Conservation (phyloP, 30 jellyfish, hydroid and myxozoan species). For the Sanderia malayensis region DNA sequence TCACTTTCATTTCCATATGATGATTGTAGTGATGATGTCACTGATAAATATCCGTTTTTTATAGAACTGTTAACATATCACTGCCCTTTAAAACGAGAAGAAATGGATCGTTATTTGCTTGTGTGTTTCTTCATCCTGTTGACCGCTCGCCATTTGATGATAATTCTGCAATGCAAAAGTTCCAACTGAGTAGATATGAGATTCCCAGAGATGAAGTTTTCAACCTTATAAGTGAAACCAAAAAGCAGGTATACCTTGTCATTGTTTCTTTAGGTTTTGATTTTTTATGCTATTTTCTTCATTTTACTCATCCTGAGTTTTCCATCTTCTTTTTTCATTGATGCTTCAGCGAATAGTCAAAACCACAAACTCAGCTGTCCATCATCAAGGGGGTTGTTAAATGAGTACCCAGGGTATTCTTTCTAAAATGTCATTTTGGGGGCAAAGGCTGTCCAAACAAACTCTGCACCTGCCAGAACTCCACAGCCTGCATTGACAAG, state of each 20-base stretch:
- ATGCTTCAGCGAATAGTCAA: no score
- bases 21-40: no score
- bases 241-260: slow-evolving; percentile 42
- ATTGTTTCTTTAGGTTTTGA: background rate
- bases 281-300: background rate
- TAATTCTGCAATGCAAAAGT: slow-evolving; percentile 28
- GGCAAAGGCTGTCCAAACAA: no score
- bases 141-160: slow-evolving; percentile 56
- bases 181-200: slow-evolving; percentile 57
- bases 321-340: background rate
- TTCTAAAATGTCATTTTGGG: no score
- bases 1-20: no score
- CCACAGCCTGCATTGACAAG: no score
- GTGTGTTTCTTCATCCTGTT: slow-evolving; percentile 73
- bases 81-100: slow-evolving; percentile 76
- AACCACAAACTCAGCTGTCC: no score
- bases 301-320: background rate
- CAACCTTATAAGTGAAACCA: slow-evolving; percentile 72
- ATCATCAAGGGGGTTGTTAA: no score
- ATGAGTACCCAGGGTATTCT: no score
- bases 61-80: slow-evolving; percentile 60
- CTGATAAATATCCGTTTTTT: no score
- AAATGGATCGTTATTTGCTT: slow-evolving; percentile 83
- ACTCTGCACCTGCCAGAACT: no score
- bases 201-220: slow-evolving; percentile 75